phyloP scores from a whole-genome alignment of 2,888 invertebrate genomes.

The Hypercompe scribonia region DNA sequence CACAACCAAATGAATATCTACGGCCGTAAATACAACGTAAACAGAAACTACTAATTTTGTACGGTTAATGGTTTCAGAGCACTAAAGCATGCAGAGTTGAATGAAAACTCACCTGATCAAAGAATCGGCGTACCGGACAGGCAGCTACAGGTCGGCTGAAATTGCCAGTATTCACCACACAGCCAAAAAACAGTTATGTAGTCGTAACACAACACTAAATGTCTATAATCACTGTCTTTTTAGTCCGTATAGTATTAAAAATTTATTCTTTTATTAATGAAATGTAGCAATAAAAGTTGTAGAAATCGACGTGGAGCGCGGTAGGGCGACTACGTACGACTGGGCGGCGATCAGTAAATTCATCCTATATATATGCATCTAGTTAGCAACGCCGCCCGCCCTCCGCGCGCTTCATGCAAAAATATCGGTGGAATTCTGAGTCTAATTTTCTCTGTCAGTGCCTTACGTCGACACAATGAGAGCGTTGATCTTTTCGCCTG shows the following conservation, averaged over 20 bases:
- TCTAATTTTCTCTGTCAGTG: conserved; percentile 84
- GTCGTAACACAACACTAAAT: conserved; percentile 66
- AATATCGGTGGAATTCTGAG: conserved; percentile 82
- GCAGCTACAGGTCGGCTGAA: conserved; percentile 47
- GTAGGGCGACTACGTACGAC: conserved; percentile 68
- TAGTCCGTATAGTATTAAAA: conserved; percentile 44
- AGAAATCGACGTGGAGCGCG: conserved; percentile 57
- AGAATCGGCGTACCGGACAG: conserved; percentile 47
- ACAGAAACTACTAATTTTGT: conserved; percentile 5
- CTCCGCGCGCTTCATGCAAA: conserved; percentile 77
- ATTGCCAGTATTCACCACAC: conserved; percentile 52
- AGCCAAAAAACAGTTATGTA: conserved; percentile 43
- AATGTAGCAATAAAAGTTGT: conserved; percentile 30
- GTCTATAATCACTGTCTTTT: conserved; percentile 59
- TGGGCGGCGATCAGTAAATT: conserved; percentile 75
- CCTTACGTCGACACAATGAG: conserved; percentile 80
- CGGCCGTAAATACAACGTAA: not conserved
- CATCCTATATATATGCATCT: conserved; percentile 77
- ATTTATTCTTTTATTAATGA: conserved; percentile 34
- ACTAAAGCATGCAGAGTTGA: conserved; percentile 36
- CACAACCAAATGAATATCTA: not conserved
- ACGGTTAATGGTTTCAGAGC: conserved; percentile 3
- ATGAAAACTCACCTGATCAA: conserved; percentile 55
- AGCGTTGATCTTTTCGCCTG: conserved; percentile 81
- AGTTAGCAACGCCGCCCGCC: conserved; percentile 72